Conservation (phyloP, 2,888 invertebrate species). For the Platycnemis pennipes region DNA sequence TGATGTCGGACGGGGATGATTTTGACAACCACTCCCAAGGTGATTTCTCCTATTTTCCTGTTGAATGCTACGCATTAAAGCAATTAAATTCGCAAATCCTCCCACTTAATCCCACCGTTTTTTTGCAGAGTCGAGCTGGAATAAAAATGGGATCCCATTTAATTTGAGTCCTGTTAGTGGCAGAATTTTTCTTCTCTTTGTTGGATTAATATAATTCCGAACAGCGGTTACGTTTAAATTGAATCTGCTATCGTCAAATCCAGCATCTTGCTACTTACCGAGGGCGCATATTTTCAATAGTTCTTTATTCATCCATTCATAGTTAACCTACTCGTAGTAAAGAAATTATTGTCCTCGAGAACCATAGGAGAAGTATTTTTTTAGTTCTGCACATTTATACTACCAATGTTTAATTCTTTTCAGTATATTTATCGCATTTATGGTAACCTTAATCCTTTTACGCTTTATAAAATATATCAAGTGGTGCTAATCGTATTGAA, state of each 20-base stretch:
- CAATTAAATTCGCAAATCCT: neutral
- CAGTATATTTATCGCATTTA: too few relatives aligned
- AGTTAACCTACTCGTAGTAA: neutral
- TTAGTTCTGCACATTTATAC: too few relatives aligned
- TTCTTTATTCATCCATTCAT: neutral
- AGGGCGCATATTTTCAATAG: neutral
- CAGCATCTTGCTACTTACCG: neutral
- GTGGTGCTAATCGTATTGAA: too few relatives aligned
- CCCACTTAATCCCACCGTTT: neutral
- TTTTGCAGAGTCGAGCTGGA: neutral
- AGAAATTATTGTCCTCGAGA: neutral
- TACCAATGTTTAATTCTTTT: too few relatives aligned
- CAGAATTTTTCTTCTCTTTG: neutral
- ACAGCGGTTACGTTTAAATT: neutral
- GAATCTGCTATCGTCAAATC: neutral
- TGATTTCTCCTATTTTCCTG: conserved; percentile 6
- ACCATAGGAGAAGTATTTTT: too few relatives aligned
- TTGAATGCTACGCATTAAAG: neutral
- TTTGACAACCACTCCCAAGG: neutral
- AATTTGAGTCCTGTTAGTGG: neutral
- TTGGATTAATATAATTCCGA: neutral
- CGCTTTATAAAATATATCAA: too few relatives aligned
- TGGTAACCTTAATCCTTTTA: too few relatives aligned
- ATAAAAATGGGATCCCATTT: neutral
- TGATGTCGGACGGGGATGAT: neutral